Evolutionary conservation across 2,113 vertebrate genomes (phyloP).

Genomic region (Diglossa brunneiventris): DNA sequence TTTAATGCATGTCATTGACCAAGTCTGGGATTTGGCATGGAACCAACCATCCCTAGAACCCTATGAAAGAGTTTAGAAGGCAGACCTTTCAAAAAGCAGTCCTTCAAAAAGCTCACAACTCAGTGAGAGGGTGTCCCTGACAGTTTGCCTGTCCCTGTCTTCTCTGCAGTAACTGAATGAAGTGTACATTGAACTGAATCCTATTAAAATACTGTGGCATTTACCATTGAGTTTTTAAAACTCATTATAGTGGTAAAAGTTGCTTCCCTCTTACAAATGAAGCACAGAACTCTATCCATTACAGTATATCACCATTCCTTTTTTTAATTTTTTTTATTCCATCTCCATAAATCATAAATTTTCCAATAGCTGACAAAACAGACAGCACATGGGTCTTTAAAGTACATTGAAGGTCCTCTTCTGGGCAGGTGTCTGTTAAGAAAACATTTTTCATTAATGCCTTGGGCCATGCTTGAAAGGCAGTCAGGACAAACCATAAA

Average conservation of each 20-base stretch:
- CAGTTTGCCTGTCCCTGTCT: neutral
- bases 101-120: neutral
- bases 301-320: rapidly evolving
- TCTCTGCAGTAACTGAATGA: neutral
- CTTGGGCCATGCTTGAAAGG: neutral
- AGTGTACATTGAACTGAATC: neutral
- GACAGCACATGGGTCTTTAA: neutral
- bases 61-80: neutral
- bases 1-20: neutral
- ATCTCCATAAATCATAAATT: neutral
- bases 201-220: neutral
- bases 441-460: neutral
- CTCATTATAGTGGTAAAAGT: neutral
- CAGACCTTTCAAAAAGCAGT: rapidly evolving
- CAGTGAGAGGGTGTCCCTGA: neutral
- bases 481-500: rapidly evolving
- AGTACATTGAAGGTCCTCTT: neutral
- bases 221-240: neutral
- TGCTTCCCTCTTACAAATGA: neutral
- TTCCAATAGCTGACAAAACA: neutral
- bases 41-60: neutral
- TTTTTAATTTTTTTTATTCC: neutral
- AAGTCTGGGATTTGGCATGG: neutral
- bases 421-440: neutral
- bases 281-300: neutral